These are phyloP conservation scores for Acropora tenuis DNA, from an alignment of 64 coral and sea anemone species.

Conservation along the genomic window DNA sequence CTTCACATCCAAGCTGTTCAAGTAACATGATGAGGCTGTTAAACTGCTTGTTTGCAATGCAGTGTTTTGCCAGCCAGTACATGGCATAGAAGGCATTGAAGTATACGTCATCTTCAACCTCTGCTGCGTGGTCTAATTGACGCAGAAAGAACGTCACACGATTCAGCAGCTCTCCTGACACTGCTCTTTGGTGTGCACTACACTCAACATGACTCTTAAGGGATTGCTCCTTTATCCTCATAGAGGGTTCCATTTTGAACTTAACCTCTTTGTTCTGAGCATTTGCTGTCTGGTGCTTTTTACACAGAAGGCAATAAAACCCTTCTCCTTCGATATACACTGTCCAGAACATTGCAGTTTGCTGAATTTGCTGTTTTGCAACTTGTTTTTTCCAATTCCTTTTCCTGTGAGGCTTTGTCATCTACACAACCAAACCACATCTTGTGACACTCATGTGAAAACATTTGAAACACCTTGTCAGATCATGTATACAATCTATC, in stretches of 20 bases:
- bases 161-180: slow-evolving; percentile 68
- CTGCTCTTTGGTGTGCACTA: slow-evolving; percentile 65
- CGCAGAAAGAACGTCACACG: slow-evolving; percentile 64
- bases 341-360: slow-evolving; percentile 51
- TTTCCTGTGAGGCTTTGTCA: slow-evolving; percentile 7
- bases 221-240: slow-evolving; percentile 68
- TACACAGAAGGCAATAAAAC: neutral
- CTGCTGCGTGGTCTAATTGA: slow-evolving; percentile 54
- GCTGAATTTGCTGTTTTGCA: slow-evolving; percentile 16
- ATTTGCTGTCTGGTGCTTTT: slow-evolving; percentile 60
- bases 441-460: slow-evolving; percentile 15
- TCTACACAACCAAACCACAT: slow-evolving; percentile 1
- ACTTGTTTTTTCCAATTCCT: slow-evolving; percentile 16
- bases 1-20: slow-evolving; percentile 65
- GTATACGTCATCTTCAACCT: slow-evolving; percentile 62
- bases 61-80: slow-evolving; percentile 65
- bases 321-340: slow-evolving; percentile 49
- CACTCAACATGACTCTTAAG: slow-evolving; percentile 67
- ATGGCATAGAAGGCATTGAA: slow-evolving; percentile 64
- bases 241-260: slow-evolving; percentile 55
- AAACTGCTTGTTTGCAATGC: slow-evolving; percentile 70
- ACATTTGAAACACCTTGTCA: slow-evolving; percentile 5
- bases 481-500: neutral
- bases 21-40: slow-evolving; percentile 66
- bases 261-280: slow-evolving; percentile 69